Base-by-base conservation (phyloP, 2,888 invertebrate species). In the Cryptus viduatorius region DNA sequence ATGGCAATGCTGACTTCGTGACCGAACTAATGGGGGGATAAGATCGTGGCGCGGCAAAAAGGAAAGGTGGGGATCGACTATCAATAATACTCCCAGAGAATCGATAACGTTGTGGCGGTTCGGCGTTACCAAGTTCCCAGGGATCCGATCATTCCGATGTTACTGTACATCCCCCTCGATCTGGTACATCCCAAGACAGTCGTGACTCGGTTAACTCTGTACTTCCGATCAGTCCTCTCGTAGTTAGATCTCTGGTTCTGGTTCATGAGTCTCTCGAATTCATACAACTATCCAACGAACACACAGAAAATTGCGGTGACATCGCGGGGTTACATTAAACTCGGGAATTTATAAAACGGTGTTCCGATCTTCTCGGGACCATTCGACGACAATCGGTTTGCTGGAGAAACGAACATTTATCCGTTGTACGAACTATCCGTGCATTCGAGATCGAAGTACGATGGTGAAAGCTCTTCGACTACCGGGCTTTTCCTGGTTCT, bases 81-180 rank as follows among this genome's bases (percentile, higher is more conserved):
- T 81, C 84, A 81, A 84, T 84, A 84, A 81, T 84, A 75, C 84
- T 69, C 75, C 37, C 46, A 73, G n/a, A 65, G 80, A 84, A 77
- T 84, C 78, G 84, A 84, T 84, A 82, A 84, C 77, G 81, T 68
- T 68, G 37, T 5, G 8, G 37, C 61, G 14, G 16, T 50, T 64
- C 31, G 65, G 44, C 65, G 8, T 53, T 7, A 24, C 64, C 29
- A 44, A 56, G 75, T 84, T 80, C 80, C 77, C 76, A 84, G 65
- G 77, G 73, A 65, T 82, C 71, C 24, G 78, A 84, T 75, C 48
- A 84, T 79, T 78, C 81, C 71, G 37, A 19, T 3, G 44, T 7
- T 64, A 69, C 53, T 53, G 37, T 31, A 53, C 69, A 64, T 50
- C 50, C 68, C 64, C 14, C 48, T 48, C 42, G 68, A 65, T 29